Conservation (phyloP, 2,797 vertebrate genomes). For the Selene dorsalis region DNA sequence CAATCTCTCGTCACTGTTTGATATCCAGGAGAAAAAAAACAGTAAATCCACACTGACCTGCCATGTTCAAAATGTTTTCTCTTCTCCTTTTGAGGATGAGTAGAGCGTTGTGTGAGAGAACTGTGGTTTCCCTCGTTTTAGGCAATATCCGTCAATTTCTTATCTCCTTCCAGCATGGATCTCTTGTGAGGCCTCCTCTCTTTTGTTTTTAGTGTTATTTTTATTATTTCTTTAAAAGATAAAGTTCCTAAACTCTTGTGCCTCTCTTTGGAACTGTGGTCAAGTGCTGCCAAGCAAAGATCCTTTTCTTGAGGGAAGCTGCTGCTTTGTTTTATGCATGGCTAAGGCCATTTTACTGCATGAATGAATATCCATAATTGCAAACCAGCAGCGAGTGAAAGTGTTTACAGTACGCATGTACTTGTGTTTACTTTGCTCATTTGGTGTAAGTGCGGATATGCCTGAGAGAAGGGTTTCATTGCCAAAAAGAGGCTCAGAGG, state of each 20-base stretch:
- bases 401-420: conserved; percentile 41
- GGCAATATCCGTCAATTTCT: conserved; percentile 33
- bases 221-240: conserved; percentile 8
- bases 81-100: conserved; percentile 28
- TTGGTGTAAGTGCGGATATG: conserved; percentile 31
- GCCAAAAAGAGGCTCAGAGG: conserved; percentile 35
- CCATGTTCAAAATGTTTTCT: conserved; percentile 51
- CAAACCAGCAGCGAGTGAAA: conserved; percentile 39
- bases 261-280: conserved; percentile 29
- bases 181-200: conserved; percentile 8
- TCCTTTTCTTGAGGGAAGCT: conserved; percentile 12
- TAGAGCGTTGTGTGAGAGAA: conserved; percentile 10
- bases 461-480: conserved; percentile 36
- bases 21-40: conserved; percentile 47
- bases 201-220: neutral
- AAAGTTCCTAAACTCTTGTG: conserved; percentile 5
- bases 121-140: conserved; percentile 37
- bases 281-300: conserved; percentile 29
- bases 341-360: conserved; percentile 25
- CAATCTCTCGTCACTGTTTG: conserved; percentile 66
- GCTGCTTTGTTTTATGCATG: conserved; percentile 31
- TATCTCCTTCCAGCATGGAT: conserved; percentile 16
- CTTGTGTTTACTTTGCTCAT: conserved; percentile 56
- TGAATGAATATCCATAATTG: conserved; percentile 38
- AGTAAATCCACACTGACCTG: conserved; percentile 50